Base-by-base conservation (phyloP, 2,113 vertebrate genomes). In the Urocitellus parryii region DNA sequence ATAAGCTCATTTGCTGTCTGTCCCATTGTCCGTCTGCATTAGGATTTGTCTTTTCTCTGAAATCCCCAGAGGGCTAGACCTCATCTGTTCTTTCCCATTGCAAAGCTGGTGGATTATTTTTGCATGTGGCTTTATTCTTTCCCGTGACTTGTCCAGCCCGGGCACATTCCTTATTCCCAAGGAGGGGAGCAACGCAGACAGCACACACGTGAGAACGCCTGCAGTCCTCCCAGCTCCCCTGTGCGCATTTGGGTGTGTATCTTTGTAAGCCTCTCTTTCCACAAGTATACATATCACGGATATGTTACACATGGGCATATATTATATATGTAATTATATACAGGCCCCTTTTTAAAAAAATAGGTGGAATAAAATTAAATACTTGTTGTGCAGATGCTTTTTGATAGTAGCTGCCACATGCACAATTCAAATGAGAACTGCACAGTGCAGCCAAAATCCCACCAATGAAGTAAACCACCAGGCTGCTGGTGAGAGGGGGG, bases 361-460 rank as follows among this genome's bases (percentile, higher is more conserved):
- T 34, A 87, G 37, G 37, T 51, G 72, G 61, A 77, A 67, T 89
- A 51, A 79, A 82, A 84, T 63, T 45, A 22, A 63, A 72, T 34
- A 39, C 80, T 90, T 97, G 84, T 83, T 90, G 89, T 81, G 37
- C 91, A 77, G 73, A 70, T 74, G 93, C 51, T 87, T 91, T 92
- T 63, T 45, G 48, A 56, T n/a, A 39, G 70, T 53, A 56, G 76
- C 74, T 78, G 63, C 77, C 70, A 90, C 67, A 89, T 7, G 51
- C 95, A 93, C 91, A 58, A 58, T 88, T 95, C 61, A 79, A 95
- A 93, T 92, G 42, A 93, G 81, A 81, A 70, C 87, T 48, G 94
- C 14, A 1, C 76, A 14, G n/a, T 4, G 45, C 42, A 83, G 73
- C 70, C 88, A 17, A 80, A 88, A 82, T 61, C 86, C 90, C 79